Evolutionary conservation across 1,140 invertebrate species (phyloP), one percentile per base, ranked within the genome.

Genomic region (Oppia nitens): DNA sequence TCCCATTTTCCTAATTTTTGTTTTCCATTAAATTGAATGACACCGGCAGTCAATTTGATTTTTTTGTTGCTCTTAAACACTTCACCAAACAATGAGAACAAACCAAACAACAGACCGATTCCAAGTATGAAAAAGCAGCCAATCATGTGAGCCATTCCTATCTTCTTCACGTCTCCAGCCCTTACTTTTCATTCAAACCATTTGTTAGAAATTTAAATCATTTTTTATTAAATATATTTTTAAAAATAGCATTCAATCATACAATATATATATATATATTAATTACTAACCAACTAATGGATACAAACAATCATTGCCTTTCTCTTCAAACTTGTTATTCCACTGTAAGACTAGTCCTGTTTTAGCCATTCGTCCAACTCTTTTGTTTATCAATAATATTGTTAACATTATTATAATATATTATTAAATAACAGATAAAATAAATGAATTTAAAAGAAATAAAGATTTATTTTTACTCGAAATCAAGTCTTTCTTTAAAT

Each of bases 61-160:
- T 25, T 51, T 6, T 51, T 6, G 6, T 17, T 45, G 23, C 45
- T n/a, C 4, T 63, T 61, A 14, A 24, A 48, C 20, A 55, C 53
- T 62, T 66, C 64, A 0, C 32, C 20, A 4, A 60, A 12, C 0
- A 66, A 51, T 11, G 59, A 49, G 1, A 58, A 2, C 6, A 67
- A 3, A 1, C 60, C 50, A 26, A 56, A 47, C 28, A 52, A 45
- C 9, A 67, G 52, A 84, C 85, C 84, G 27, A 87, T 70, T 60
- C 83, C 78, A 2, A 89, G 70, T 0, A 87, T 79, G 62, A 85
- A 85, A 73, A 87, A 88, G 48, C 83, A 88, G 27, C 87, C 88
- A 69, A 90, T 84, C 86, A 91, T 91, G 66, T 91, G 76, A 66
- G 87, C 84, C 2, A 91, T 85, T 53, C 83, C 87, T 65, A 87